These are phyloP conservation scores for Ostrea denselamellosa DNA, from an alignment of 1,140 invertebrate species.

Conservation along the genomic window DNA sequence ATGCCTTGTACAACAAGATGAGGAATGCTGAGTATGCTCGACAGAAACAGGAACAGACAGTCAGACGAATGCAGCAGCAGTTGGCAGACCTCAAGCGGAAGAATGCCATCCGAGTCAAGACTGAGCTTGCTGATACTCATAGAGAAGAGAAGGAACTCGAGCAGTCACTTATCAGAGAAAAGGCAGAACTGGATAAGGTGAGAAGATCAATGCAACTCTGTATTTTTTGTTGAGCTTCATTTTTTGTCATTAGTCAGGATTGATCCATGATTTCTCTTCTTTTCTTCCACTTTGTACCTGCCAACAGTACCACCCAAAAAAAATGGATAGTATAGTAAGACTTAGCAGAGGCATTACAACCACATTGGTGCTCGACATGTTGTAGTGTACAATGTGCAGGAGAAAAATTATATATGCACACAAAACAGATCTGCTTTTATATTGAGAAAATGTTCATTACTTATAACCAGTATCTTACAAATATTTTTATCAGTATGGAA, in stretches of 20 bases:
- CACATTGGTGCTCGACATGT: no score
- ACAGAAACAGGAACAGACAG: conserved; percentile 73
- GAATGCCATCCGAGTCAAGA: conserved; percentile 69
- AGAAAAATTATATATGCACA: no score
- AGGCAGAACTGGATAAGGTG: conserved; percentile 75
- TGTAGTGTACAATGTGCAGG: no score
- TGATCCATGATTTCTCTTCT: no score
- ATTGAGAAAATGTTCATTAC: conserved; percentile 10
- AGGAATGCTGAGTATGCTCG: conserved; percentile 73
- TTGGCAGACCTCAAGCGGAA: conserved; percentile 67
- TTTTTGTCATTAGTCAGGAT: no score
- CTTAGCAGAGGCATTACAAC: no score
- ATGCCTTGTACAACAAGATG: conserved; percentile 69
- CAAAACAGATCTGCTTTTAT: neutral
- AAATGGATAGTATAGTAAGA: no score
- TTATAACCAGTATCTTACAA: neutral
- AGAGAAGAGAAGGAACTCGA: conserved; percentile 70
- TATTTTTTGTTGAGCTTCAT: neutral
- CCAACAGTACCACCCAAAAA: no score
- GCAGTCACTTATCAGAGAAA: conserved; percentile 69
- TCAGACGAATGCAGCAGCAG: conserved; percentile 68
- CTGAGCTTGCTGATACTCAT: conserved; percentile 63
- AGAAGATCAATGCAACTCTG: neutral
- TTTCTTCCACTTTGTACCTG: no score
- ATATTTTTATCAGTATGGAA: conserved; percentile 22